These are phyloP conservation scores for Tethya wilhelma DNA, from an alignment of 37 sponge, comb jelly and placozoan species.

Conservation along the genomic window DNA sequence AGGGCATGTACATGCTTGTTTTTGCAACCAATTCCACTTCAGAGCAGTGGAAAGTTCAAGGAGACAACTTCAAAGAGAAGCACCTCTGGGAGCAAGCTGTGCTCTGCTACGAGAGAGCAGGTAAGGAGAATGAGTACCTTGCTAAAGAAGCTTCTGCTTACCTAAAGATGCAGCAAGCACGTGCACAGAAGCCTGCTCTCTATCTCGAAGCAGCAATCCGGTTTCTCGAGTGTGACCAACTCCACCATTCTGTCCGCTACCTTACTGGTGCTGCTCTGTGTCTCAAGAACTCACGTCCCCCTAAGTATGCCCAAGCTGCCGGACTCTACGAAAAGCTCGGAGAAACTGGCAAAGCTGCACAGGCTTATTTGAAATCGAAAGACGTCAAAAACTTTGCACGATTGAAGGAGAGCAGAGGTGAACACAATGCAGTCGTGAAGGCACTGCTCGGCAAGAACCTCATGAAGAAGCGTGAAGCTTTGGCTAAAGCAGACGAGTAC, in stretches of 20 bases:
- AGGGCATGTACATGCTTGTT: conserved; percentile 20
- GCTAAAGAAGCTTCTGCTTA: conserved; percentile 50
- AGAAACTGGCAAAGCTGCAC: conserved; percentile 49
- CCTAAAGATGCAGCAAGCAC: conserved; percentile 18
- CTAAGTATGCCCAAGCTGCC: conserved; percentile 43
- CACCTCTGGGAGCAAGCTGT: conserved; percentile 65
- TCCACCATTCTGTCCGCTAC: conserved; percentile 32
- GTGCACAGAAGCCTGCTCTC: conserved; percentile 11
- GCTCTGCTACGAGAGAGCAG: conserved; percentile 68
- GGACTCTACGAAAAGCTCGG: conserved; percentile 63
- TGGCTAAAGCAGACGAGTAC: conserved; percentile 34
- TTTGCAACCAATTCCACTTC: conserved; percentile 37
- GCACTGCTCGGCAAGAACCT: neutral
- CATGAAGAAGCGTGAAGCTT: conserved; percentile 46
- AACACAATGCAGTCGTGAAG: conserved; percentile 33
- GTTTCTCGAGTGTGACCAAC: conserved; percentile 48
- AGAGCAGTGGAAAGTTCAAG: conserved; percentile 58
- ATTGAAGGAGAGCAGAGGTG: conserved; percentile 18
- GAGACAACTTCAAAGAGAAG: conserved; percentile 73
- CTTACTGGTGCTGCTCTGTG: conserved; percentile 62
- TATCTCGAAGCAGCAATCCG: conserved; percentile 56
- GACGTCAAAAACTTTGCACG: conserved; percentile 39
- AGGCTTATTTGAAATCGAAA: conserved; percentile 40
- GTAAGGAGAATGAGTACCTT: conserved; percentile 18
- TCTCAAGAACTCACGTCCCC: conserved; percentile 52